Evolutionary conservation across 2,797 vertebrate genomes (phyloP), one percentile per base, ranked within the genome.

Genomic region (Esox masquinongy): DNA sequence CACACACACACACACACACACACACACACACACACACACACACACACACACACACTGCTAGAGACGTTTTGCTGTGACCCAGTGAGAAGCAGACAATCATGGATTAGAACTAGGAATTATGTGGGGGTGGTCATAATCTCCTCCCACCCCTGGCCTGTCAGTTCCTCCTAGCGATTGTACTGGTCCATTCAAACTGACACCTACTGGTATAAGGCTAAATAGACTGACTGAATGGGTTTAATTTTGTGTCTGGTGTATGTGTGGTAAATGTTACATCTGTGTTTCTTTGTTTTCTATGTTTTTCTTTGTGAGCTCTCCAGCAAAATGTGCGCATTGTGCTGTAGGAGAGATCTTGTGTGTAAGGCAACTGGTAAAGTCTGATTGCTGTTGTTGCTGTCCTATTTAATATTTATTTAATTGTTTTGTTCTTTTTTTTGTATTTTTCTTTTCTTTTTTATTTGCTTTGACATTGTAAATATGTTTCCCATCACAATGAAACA

Each of bases 21-120:
- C 31, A 36, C 43, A 26, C 68, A 70, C 68, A 72, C 70, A 22
- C 70, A 29, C 70, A 68, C 31, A 26, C 66, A 36, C 66, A 43
- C 67, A 39, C 66, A 39, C 68, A 22, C 67, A 43, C 67, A 22
- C 36, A 36, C 67, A 50, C 8, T 29, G 11, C 49, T 47, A 70
- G 14, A 36, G 15, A 36, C 31, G 2, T 2, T 34, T 19, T 43
- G 29, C n/a, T 12, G 17, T 68, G 73, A 68, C 36, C 64, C 61
- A 59, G 64, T 19, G 9, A 19, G 63, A 8, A 14, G 47, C 73
- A 39, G 64, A 68, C 47, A 53, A 68, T 68, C 26, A 39, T 7
- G 64, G 61, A 67, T 75, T 75, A 70, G 73, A 17, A 68, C 61
- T 70, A 71, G 64, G 51, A 51, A 49, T 66, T 47, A 68, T 56